These are phyloP conservation scores for Brachycybe producta DNA, from an alignment of 2,888 invertebrate genomes.

Conservation along the genomic window DNA sequence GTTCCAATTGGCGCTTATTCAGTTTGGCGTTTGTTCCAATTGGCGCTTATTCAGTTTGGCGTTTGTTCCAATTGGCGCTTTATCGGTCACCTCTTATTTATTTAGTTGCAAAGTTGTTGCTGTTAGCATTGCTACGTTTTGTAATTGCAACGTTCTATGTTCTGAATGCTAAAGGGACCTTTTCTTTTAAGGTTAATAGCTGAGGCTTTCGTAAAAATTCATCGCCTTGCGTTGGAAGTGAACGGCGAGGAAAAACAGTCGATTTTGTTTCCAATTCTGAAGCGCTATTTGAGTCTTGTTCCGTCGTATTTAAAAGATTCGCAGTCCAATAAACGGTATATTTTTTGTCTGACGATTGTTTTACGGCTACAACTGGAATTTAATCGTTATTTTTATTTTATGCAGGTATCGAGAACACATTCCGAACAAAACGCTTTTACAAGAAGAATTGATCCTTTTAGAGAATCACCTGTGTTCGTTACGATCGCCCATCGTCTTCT, in stretches of 20 bases:
- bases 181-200: conserved; percentile 43
- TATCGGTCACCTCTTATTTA: too few species aligned
- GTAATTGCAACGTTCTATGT: too few species aligned
- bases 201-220: conserved; percentile 51
- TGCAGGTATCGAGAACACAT: conserved; percentile 33
- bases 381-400: too few species aligned
- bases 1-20: too few species aligned
- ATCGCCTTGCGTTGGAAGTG: conserved; percentile 30
- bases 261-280: conserved; percentile 60
- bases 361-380: neutral
- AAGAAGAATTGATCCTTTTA: conserved; percentile 53
- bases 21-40: too few species aligned
- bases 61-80: too few species aligned
- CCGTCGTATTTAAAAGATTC: conserved; percentile 41
- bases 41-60: too few species aligned
- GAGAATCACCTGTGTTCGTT: conserved; percentile 37
- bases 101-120: too few species aligned
- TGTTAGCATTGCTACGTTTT: too few species aligned
- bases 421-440: conserved; percentile 50
- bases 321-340: conserved; percentile 52
- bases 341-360: conserved; percentile 16
- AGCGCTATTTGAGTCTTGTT: conserved; percentile 30
- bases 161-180: too few species aligned
- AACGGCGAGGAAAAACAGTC: conserved; percentile 36
- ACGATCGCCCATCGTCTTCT: conserved; percentile 72